These are phyloP conservation scores for Sarcophaga variegata DNA, from an alignment of 2,888 invertebrate genomes.

Conservation along the genomic window DNA sequence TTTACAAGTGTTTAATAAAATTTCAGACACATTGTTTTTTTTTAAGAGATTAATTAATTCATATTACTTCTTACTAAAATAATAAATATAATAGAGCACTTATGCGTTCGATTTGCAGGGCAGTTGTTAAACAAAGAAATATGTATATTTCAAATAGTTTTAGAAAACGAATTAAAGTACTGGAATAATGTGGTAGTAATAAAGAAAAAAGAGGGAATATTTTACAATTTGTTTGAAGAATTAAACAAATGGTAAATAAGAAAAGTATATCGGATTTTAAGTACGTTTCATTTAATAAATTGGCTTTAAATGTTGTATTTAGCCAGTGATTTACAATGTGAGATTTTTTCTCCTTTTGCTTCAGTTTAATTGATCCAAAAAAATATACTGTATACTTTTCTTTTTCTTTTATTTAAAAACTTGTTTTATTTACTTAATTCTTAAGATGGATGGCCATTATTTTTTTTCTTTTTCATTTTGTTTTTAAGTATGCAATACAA, in stretches of 20 bases:
- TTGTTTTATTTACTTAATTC: constrained; percentile 57
- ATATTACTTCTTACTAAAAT: constrained; percentile 1
- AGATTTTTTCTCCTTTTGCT: constrained; percentile 12
- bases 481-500: constrained; percentile 48
- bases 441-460: constrained; percentile 65
- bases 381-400: constrained; percentile 46
- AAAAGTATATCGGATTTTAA: constrained; percentile 24
- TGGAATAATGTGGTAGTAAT: too few relatives aligned
- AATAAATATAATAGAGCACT: constrained; percentile 28
- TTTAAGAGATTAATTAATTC: not conserved
- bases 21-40: constrained; percentile 12
- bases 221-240: constrained; percentile 2
- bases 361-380: constrained; percentile 37
- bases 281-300: constrained; percentile 17
- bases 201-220: not conserved
- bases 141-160: not conserved
- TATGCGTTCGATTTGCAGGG: constrained; percentile 42
- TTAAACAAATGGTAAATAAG: constrained; percentile 14
- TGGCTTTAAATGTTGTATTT: not conserved
- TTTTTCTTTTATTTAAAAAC: constrained; percentile 29
- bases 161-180: not conserved
- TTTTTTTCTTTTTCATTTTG: not conserved
- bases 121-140: not conserved
- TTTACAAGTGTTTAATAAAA: constrained; percentile 23
- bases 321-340: not conserved